Conservation (phyloP, 1,140 invertebrate species). For the Drosophila kepulauana region DNA sequence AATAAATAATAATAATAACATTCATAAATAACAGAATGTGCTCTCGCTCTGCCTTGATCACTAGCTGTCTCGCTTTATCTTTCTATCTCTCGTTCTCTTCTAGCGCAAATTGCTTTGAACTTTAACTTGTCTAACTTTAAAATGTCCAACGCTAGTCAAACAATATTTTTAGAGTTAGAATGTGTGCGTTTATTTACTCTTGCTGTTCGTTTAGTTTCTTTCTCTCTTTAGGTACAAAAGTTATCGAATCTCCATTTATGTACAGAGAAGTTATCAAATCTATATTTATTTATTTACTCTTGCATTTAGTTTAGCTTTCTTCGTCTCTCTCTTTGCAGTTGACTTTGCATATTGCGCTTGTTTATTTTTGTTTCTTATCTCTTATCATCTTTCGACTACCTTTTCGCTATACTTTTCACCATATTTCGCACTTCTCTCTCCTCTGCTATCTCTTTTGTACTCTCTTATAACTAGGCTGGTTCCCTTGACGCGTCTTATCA, state of each 20-base stretch:
- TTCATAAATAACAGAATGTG: slow-evolving; percentile 1
- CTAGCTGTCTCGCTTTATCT: slow-evolving; percentile 9
- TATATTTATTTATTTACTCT: not conserved
- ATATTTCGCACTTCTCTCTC: not conserved
- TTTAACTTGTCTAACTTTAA: not conserved
- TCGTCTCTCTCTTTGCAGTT: not conserved
- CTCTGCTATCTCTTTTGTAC: not conserved
- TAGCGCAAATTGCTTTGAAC: not conserved
- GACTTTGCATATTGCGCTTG: not conserved
- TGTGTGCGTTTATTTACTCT: no score
- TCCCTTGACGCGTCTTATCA: slow-evolving; percentile 30
- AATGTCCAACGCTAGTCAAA: not conserved
- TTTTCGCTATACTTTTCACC: slow-evolving; percentile 6
- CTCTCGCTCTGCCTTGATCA: not conserved
- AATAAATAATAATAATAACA: slow-evolving; percentile 29
- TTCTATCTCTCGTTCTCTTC: slow-evolving; percentile 1
- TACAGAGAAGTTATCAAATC: not conserved
- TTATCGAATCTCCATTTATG: not conserved
- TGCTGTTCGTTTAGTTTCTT: no score
- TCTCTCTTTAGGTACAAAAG: not conserved
- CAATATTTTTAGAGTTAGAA: no score
- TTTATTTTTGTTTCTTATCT: slow-evolving; percentile 7
- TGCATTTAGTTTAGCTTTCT: slow-evolving; percentile 5
- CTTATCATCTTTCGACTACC: slow-evolving; percentile 28
- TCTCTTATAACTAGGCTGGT: not conserved